These are phyloP conservation scores for Caenorhabditis auriculariae DNA, from an alignment of 2,888 invertebrate genomes.

Conservation along the genomic window DNA sequence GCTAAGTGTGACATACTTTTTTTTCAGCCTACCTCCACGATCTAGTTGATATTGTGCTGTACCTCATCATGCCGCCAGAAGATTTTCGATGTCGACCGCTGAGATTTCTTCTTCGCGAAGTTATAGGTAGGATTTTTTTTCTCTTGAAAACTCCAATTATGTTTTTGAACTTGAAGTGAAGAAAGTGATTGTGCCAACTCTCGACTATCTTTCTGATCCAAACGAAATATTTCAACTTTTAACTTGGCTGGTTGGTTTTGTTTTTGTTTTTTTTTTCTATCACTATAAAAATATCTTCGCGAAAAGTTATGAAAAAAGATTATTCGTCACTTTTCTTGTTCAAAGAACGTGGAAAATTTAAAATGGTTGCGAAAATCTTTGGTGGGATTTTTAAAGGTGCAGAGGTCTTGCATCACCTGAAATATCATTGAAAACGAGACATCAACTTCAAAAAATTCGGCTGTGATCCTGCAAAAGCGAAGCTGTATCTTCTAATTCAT, in stretches of 20 bases:
- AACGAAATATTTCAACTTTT: conserved; percentile 88
- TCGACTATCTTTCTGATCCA: conserved; percentile 80
- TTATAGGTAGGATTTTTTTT: conserved; percentile 39
- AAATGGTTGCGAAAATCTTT: too few species aligned
- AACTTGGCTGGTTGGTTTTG: conserved; percentile 78
- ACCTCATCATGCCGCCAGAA: conserved; percentile 79
- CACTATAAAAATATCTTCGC: too few species aligned
- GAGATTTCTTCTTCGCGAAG: conserved; percentile 72
- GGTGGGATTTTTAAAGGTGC: neutral
- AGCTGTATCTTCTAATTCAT: too few species aligned
- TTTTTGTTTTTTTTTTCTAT: neutral
- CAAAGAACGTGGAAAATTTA: too few species aligned
- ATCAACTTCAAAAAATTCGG: neutral
- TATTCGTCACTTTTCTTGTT: too few species aligned
- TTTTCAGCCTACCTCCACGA: conserved; percentile 77
- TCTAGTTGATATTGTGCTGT: conserved; percentile 79
- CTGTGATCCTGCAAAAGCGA: too few species aligned
- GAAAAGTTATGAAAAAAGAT: too few species aligned
- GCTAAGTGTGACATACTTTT: neutral
- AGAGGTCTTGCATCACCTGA: too few species aligned
- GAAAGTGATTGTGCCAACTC: conserved; percentile 74
- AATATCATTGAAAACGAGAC: too few species aligned
- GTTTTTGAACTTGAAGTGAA: conserved; percentile 11
- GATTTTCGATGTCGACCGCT: conserved; percentile 82
- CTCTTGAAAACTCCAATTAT: neutral